Conservation (phyloP, 2,797 vertebrate species). For the Kryptopterus vitreolus region DNA sequence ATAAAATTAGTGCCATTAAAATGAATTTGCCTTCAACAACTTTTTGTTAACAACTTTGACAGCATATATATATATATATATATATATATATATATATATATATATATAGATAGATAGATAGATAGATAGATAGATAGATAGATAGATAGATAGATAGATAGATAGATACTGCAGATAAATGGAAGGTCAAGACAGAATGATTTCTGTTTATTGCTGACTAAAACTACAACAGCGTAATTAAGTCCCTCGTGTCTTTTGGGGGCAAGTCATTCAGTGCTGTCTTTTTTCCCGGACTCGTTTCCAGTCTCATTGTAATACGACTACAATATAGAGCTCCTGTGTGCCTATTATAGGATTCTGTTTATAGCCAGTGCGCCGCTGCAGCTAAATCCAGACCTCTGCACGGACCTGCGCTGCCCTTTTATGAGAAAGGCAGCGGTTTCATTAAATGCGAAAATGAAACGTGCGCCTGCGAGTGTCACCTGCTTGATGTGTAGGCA, state of each 20-base stretch:
- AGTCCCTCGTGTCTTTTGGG: background rate
- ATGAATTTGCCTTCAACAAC: too few species aligned
- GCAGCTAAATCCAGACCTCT: background rate
- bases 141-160: too few species aligned
- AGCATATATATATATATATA: too few species aligned
- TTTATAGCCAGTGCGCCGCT: background rate
- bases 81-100: too few species aligned
- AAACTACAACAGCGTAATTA: background rate
- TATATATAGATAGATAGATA: too few species aligned
- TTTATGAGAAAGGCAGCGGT: background rate
- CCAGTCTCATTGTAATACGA: background rate
- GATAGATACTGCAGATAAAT: too few species aligned
- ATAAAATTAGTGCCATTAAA: too few species aligned
- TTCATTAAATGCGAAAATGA: slow-evolving; percentile 39
- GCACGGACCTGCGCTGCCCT: background rate
- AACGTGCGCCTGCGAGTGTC: slow-evolving; percentile 6
- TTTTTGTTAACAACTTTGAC: too few species aligned
- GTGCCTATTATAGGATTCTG: background rate
- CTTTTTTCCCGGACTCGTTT: background rate
- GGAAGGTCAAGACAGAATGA: too few species aligned
- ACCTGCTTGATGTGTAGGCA: slow-evolving; percentile 16
- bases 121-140: too few species aligned
- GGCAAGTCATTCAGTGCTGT: background rate
- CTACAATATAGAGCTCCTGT: background rate
- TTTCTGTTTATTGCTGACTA: too few species aligned